Evolutionary conservation across 2,797 vertebrate genomes (phyloP), one percentile per base, ranked within the genome.

Genomic region (Mycteria americana): DNA sequence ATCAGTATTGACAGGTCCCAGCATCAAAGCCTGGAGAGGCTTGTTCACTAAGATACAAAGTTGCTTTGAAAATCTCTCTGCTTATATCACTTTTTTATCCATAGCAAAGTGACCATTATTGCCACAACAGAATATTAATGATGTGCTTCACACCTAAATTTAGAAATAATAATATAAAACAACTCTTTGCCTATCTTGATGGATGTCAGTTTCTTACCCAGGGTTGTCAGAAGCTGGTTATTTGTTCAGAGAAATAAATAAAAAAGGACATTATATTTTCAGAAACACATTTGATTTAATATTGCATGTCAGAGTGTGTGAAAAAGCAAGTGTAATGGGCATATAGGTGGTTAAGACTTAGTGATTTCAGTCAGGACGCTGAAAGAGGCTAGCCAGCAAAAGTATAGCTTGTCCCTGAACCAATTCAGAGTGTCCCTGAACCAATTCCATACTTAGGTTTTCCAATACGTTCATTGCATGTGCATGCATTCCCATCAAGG

Each of bases 41-140:
- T 89, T 73, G 5, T 50, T 90, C 77, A 67, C 77, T n/a, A 41
- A 62, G 60, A 82, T n/a, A 93, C 64, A 94, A 97, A 91, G 59
- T 92, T 6, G 4, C 85, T 94, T 85, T 93, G 76, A 97, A 96
- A 95, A 80, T 85, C 57, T 83, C 33, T 87, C 92, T 81, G 33
- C 57, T 85, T 78, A 53, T 81, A 50, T 83, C 56, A 92, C 51
- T 93, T 95, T 78, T 95, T 96, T 43, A 77, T 92, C 94, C 33
- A 51, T 59, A 94, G 75, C 56, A 91, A 97, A 96, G 85, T 90
- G 79, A 95, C 91, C 69, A 24, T 72, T 76, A 83, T 95, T 93
- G 76, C 92, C 72, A 94, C 74, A 95, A 92, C 24, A 91, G 57
- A 96, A 85, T 94, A 96, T 72, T 88, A 94, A 93, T 53, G 76